Evolutionary conservation across 1,140 invertebrate species (phyloP).

Genomic region (Diabrotica virgifera): DNA sequence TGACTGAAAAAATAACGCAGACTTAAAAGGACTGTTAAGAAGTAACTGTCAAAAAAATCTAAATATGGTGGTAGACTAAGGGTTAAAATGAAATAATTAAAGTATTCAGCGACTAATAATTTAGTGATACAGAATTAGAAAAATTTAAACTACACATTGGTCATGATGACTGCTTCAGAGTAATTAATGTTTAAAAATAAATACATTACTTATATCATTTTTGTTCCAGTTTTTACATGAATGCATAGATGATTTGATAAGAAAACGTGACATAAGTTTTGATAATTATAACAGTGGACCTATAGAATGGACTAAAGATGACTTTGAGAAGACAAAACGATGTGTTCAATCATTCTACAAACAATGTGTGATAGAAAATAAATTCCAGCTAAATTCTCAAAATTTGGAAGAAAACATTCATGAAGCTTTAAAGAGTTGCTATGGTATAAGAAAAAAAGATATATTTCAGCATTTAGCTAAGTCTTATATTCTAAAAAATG

Average conservation of each 20-base stretch:
- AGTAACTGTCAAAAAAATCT: too few relatives aligned
- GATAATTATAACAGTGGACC: conserved; percentile 31
- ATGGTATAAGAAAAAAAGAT: conserved; percentile 37
- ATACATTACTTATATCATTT: too few relatives aligned
- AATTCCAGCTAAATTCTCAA: conserved; percentile 24
- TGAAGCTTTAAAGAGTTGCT: conserved; percentile 34
- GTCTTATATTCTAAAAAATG: conserved; percentile 30
- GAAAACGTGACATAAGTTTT: conserved; percentile 25
- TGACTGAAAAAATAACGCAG: too few relatives aligned
- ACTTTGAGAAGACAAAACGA: conserved; percentile 31
- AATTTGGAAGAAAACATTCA: conserved; percentile 24
- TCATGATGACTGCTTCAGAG: too few relatives aligned
- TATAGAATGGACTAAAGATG: conserved; percentile 39
- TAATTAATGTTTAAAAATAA: too few relatives aligned
- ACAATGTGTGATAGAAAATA: conserved; percentile 29
- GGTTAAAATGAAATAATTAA: too few relatives aligned
- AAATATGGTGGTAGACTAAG: too few relatives aligned
- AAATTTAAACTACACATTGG: too few relatives aligned
- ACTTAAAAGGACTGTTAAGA: too few relatives aligned
- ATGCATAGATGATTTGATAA: conserved; percentile 39
- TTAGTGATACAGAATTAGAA: too few relatives aligned
- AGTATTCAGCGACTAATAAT: too few relatives aligned
- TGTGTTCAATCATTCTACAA: conserved; percentile 38
- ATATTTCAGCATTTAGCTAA: conserved; percentile 38
- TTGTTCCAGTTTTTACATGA: conserved; percentile 43